These are phyloP conservation scores for Probaryconus sp. DNA, from an alignment of 1,140 invertebrate species.

Conservation along the genomic window DNA sequence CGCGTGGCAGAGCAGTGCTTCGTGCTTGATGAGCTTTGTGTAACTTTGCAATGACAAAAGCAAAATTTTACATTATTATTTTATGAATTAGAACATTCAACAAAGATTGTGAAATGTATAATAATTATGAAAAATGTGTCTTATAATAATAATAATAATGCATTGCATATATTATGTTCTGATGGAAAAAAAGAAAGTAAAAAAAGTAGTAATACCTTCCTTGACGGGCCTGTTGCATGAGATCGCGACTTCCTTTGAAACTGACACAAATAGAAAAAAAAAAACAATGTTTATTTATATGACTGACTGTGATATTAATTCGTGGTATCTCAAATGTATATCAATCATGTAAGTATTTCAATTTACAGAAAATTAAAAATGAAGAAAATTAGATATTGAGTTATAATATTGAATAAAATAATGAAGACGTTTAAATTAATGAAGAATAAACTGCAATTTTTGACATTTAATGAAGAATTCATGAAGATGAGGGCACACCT, in stretches of 20 bases:
- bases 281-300: constrained; percentile 35
- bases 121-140: too few relatives aligned
- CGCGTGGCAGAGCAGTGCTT: too few relatives aligned
- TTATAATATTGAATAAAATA: constrained; percentile 8
- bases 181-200: not conserved
- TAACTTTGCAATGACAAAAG: too few relatives aligned
- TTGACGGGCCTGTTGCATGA: constrained; percentile 60
- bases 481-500: constrained; percentile 64
- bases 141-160: constrained; percentile 1
- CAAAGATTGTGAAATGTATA: too few relatives aligned
- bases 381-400: not conserved
- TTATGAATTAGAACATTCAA: too few relatives aligned
- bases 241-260: constrained; percentile 68
- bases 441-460: constrained; percentile 23
- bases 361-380: too few relatives aligned
- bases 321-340: too few relatives aligned
- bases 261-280: constrained; percentile 58
- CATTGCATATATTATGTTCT: too few relatives aligned
- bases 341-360: too few relatives aligned
- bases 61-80: too few relatives aligned
- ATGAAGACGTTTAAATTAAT: constrained; percentile 24
- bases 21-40: too few relatives aligned
- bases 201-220: constrained; percentile 62
- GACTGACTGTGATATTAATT: not conserved
- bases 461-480: constrained; percentile 8